These are phyloP conservation scores for Lineus longissimus DNA, from an alignment of 1,140 invertebrate species.

Conservation along the genomic window DNA sequence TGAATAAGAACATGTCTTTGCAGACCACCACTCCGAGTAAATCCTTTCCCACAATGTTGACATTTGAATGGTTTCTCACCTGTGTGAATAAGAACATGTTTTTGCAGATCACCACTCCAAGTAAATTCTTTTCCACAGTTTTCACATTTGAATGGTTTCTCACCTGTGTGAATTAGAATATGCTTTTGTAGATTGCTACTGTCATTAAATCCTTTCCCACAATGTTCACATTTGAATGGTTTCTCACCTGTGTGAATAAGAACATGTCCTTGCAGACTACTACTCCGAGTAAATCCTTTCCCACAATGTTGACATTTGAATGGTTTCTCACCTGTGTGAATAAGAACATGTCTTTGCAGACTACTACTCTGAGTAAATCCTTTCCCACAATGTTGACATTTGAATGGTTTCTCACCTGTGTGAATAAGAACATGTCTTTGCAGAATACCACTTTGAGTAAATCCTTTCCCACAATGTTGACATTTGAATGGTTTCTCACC, in stretches of 20 bases:
- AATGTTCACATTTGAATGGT: slow-evolving; percentile 18
- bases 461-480: too few relatives aligned
- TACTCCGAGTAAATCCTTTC: slow-evolving; percentile 22
- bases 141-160: slow-evolving; percentile 25
- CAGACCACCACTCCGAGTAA: slow-evolving; percentile 23
- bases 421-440: too few relatives aligned
- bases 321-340: slow-evolving; percentile 17
- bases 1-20: slow-evolving; percentile 28
- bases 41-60: slow-evolving; percentile 30
- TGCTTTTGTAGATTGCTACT: slow-evolving; percentile 20
- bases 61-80: slow-evolving; percentile 58
- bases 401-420: too few relatives aligned
- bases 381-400: too few relatives aligned
- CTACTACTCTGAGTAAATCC: too few relatives aligned
- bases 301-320: slow-evolving; percentile 22
- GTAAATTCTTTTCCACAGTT: slow-evolving; percentile 29
- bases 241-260: slow-evolving; percentile 19
- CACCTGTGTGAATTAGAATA: slow-evolving; percentile 22
- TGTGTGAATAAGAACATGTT: slow-evolving; percentile 32
- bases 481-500: too few relatives aligned
- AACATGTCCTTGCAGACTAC: too few relatives aligned
- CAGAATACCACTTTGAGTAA: too few relatives aligned
- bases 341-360: too few relatives aligned
- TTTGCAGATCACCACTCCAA: slow-evolving; percentile 20
- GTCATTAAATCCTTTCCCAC: slow-evolving; percentile 23